These are phyloP conservation scores for Drosophila suboccidentalis DNA, from an alignment of 2,888 invertebrate species.

Conservation along the genomic window DNA sequence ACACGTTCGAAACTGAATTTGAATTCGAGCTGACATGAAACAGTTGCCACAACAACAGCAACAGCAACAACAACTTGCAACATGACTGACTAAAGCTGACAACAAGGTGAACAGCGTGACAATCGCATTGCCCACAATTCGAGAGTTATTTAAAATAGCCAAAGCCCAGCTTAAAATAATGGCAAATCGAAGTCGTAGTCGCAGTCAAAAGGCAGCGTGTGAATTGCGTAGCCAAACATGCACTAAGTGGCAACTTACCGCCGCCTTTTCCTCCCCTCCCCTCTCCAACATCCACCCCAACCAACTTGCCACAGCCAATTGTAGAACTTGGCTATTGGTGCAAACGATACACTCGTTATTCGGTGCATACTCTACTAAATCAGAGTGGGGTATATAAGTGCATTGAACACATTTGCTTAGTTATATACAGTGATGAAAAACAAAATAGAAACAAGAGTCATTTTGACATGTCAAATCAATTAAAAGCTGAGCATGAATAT, in stretches of 20 bases:
- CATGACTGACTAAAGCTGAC: constrained; percentile 81
- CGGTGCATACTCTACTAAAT: constrained; percentile 3
- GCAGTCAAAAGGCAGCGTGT: constrained; percentile 69
- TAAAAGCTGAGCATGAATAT: no score
- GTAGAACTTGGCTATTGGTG: constrained; percentile 13
- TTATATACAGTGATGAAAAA: no score
- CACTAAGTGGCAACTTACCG: constrained; percentile 17
- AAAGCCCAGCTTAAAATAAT: constrained; percentile 62
- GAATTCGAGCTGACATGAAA: constrained; percentile 49
- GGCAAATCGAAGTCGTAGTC: constrained; percentile 52
- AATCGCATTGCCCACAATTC: constrained; percentile 49
- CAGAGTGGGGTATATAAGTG: background rate
- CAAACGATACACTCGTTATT: constrained; percentile 9
- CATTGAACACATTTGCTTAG: no score
- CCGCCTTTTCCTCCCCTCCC: background rate
- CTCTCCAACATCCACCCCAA: no score
- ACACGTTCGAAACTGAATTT: constrained; percentile 66
- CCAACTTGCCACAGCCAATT: constrained; percentile 7
- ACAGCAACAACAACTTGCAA: constrained; percentile 45
- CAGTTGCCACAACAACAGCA: constrained; percentile 60
- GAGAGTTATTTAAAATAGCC: constrained; percentile 1
- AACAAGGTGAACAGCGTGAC: constrained; percentile 77
- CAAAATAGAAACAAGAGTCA: no score
- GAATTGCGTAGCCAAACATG: constrained; percentile 68
- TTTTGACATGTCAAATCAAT: no score